Evolutionary conservation across 1,140 invertebrate species (phyloP).

Genomic region (Brachionus koreanus): DNA sequence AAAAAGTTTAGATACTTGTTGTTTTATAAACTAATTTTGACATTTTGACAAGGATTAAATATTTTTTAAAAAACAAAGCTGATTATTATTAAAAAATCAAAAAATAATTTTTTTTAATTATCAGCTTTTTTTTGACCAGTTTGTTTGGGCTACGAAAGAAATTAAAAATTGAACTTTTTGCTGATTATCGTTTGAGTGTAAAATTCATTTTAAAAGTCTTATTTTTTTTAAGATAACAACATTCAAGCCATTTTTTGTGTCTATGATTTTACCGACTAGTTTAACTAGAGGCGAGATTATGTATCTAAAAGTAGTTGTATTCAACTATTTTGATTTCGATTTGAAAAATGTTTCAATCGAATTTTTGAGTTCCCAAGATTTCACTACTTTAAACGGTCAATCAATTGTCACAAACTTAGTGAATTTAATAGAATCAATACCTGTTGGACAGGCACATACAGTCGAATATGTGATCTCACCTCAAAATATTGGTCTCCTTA

Average conservation of each 20-base stretch:
- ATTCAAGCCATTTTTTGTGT: slow-evolving; percentile 81
- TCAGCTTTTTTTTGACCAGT: too few relatives aligned
- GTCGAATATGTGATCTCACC: background rate
- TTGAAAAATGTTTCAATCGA: slow-evolving; percentile 2
- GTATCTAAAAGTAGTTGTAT: slow-evolving; percentile 80
- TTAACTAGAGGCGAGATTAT: slow-evolving; percentile 85
- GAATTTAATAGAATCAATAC: background rate
- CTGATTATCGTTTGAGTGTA: too few relatives aligned
- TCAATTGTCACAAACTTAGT: background rate
- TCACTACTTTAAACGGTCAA: background rate
- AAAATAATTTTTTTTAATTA: too few relatives aligned
- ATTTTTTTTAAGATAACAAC: slow-evolving; percentile 69
- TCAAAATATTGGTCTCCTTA: slow-evolving; percentile 1
- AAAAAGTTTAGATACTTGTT: too few relatives aligned
- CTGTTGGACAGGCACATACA: background rate
- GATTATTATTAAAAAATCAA: too few relatives aligned
- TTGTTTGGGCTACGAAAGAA: too few relatives aligned
- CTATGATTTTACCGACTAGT: slow-evolving; percentile 78
- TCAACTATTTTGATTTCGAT: slow-evolving; percentile 68
- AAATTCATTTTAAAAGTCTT: too few relatives aligned
- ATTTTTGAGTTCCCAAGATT: background rate
- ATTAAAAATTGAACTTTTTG: too few relatives aligned
- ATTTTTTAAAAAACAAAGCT: too few relatives aligned
- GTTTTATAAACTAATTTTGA: too few relatives aligned
- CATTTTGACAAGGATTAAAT: too few relatives aligned